These are phyloP conservation scores for Centropus unirufus DNA, from an alignment of 2,113 vertebrate species.

Conservation along the genomic window DNA sequence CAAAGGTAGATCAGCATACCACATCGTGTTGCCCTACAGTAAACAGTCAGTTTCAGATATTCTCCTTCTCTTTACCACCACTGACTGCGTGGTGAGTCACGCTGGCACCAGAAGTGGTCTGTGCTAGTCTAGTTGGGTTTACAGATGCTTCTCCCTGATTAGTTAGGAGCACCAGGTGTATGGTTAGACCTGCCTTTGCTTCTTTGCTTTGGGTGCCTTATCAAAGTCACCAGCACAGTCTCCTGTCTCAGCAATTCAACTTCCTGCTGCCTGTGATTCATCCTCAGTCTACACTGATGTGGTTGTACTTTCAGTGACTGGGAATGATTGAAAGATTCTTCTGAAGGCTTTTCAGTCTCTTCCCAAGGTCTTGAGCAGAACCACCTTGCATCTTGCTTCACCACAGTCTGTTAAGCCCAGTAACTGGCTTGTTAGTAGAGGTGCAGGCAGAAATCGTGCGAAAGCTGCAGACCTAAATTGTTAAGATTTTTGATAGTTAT, in stretches of 20 bases:
- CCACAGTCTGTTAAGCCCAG: background rate
- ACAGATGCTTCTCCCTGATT: background rate
- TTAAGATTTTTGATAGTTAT: background rate
- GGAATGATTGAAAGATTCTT: background rate
- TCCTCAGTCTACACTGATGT: background rate
- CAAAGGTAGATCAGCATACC: background rate
- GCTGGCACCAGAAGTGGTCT: background rate
- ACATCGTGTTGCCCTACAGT: background rate
- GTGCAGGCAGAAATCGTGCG: background rate
- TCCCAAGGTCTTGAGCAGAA: background rate
- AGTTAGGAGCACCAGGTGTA: background rate
- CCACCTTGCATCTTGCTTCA: background rate
- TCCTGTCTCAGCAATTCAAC: background rate
- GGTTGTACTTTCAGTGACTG: background rate
- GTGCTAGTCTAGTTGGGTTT: background rate
- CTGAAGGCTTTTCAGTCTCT: background rate
- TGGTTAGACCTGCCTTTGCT: background rate
- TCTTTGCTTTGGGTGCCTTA: background rate
- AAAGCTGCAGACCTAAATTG: background rate
- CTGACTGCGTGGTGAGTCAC: background rate
- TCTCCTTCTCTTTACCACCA: background rate
- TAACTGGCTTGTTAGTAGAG: background rate
- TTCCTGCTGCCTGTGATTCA: background rate
- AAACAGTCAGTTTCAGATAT: background rate
- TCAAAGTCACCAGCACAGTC: background rate